Percentiles rank a stretch among this genome's conserved stretches.
Evolutionary conservation across 2,888 invertebrate genomes (phyloP).

Genomic region (Aquatica leii): DNA sequence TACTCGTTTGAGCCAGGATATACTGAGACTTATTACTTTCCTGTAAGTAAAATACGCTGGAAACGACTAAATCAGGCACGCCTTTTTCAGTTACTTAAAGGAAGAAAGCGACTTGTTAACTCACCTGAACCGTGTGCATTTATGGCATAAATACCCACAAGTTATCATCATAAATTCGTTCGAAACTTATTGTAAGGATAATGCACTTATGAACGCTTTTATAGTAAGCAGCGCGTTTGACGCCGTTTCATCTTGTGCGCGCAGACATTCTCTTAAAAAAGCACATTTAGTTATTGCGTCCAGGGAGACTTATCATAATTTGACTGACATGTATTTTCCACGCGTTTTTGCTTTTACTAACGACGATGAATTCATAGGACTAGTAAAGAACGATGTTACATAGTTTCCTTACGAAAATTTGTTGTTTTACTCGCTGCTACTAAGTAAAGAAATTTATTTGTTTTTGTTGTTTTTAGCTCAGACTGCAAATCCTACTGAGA

Average conservation of each 20-base stretch:
- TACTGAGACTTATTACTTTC: conserved; percentile 55
- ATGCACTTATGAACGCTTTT: background rate
- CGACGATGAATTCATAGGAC: background rate
- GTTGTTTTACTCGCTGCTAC: too few relatives aligned
- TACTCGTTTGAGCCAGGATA: conserved; percentile 49
- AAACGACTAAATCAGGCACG: too few relatives aligned
- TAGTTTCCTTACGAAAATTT: too few relatives aligned
- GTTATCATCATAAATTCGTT: background rate
- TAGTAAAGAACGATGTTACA: background rate
- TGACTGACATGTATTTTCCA: background rate
- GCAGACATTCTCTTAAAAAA: background rate
- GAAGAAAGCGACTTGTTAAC: background rate
- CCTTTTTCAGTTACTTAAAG: background rate
- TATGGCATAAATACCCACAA: conserved; percentile 4
- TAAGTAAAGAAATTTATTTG: too few relatives aligned
- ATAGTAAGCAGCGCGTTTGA: background rate
- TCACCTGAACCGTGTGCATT: background rate
- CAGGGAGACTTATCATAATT: background rate
- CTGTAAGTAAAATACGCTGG: conserved; percentile 53
- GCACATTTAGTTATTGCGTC: background rate
- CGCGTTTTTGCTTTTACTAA: background rate
- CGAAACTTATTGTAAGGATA: background rate
- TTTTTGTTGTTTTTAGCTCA: too few relatives aligned
- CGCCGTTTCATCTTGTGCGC: background rate
- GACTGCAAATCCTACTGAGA: too few relatives aligned